Evolutionary conservation across 2,113 vertebrate species (phyloP), one percentile per base, ranked within the genome.

Genomic region (Garra rufa): DNA sequence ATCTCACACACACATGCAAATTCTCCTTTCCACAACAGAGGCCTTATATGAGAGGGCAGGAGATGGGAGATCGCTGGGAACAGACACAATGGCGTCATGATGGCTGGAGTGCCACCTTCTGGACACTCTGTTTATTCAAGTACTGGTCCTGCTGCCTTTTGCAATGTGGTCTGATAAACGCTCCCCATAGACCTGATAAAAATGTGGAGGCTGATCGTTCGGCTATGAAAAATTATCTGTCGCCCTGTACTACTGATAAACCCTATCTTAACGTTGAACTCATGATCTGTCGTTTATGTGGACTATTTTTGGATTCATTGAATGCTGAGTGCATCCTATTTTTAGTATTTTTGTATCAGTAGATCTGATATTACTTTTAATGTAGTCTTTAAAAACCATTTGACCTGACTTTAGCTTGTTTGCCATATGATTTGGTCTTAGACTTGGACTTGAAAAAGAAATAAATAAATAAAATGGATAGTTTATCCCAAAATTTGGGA

Each of bases 81-180:
- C 38, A 19, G 63, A 55, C 73, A 38, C 41, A n/a, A 9, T 19
- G 14, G 44, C 81, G 85, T 88, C 84, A 86, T 84, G 88, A 85
- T 96, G 96, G 94, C 92, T 95, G 94, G 91, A 94, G 96, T 95
- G 97, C 97, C 98, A 97, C 94, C 98, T 99, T 94, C 97, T 96
- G 98, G 97, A 90, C 48, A 87, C 86, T 17, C 70, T 48, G 44
- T 30, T 30, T 75, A 73, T 14, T 26, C 6, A 71, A 24, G 69
- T 7, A 43, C 69, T 44, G 15, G 38, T 24, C 46, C 48, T 81
- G 26, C 11, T 14, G 13, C 26, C 21, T n/a, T 76, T 38, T 57
- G 17, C 44, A 74, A 24, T 43, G 2, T 19, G 38, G 3, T 74
- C 19, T 57, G 26, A 48, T 10, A 19, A 17, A 30, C 44, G 6